Conservation (phyloP, 2,888 invertebrate genomes). For the Panorpa germanica region DNA sequence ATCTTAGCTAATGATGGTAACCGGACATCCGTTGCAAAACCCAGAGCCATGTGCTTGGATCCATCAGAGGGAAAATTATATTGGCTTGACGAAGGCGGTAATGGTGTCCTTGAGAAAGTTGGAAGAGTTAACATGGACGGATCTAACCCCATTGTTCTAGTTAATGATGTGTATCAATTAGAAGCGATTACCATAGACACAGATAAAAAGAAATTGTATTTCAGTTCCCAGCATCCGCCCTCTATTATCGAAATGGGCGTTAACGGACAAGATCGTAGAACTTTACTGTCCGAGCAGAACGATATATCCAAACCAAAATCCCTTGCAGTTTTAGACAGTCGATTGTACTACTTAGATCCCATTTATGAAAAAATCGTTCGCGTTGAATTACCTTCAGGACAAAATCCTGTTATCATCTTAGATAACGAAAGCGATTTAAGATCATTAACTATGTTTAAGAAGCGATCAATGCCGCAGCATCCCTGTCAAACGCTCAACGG, state of each 20-base stretch:
- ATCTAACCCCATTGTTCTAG: constrained; percentile 49
- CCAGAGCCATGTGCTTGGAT: constrained; percentile 74
- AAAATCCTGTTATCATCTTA: constrained; percentile 51
- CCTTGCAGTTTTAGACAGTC: constrained; percentile 61
- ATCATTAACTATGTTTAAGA: constrained; percentile 74
- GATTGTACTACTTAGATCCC: constrained; percentile 76
- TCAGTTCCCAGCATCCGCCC: constrained; percentile 61
- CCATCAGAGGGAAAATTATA: constrained; percentile 86
- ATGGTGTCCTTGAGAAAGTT: constrained; percentile 74
- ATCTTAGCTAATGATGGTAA: constrained; percentile 82
- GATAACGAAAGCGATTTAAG: constrained; percentile 79
- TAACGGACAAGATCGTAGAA: constrained; percentile 47
- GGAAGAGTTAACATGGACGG: constrained; percentile 91
- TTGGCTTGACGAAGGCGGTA: constrained; percentile 93
- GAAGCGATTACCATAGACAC: constrained; percentile 75
- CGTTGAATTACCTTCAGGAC: constrained; percentile 63
- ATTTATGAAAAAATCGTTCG: constrained; percentile 75
- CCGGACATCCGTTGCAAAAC: constrained; percentile 67
- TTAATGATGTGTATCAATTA: constrained; percentile 50
- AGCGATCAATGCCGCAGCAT: constrained; percentile 62
- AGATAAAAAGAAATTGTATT: constrained; percentile 70
- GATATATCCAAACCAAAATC: constrained; percentile 63
- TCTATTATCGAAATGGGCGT: constrained; percentile 50
- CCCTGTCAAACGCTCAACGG: constrained; percentile 77
- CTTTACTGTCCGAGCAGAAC: constrained; percentile 45